Percentiles rank a stretch among this genome's conserved stretches.
Evolutionary conservation across 2,888 invertebrate genomes (phyloP).

Genomic region (Caenorhabditis becei): DNA sequence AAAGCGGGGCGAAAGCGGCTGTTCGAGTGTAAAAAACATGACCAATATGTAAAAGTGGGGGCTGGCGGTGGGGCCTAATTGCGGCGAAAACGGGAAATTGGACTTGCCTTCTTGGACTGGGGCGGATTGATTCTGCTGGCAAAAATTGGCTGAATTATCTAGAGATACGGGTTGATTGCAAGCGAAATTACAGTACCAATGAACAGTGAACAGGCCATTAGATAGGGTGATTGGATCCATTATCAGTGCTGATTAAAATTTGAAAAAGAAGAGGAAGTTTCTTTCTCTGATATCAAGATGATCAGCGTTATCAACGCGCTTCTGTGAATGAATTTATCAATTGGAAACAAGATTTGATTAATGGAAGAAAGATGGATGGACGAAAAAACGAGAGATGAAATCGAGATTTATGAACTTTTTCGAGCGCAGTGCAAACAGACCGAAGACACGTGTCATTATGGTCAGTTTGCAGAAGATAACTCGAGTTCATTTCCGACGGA

Average conservation of each 20-base stretch:
- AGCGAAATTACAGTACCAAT: background rate
- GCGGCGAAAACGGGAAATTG: constrained; percentile 41
- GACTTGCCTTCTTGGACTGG: constrained; percentile 8
- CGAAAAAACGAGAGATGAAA: constrained; percentile 11
- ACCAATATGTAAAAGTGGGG: constrained; percentile 39
- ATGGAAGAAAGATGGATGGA: constrained; percentile 32
- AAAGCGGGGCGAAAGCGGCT: constrained; percentile 17
- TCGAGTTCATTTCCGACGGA: background rate
- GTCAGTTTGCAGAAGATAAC: constrained; percentile 12
- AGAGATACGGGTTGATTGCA: too few species aligned
- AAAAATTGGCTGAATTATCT: constrained; percentile 3
- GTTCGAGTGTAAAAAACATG: constrained; percentile 55
- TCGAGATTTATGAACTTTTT: constrained; percentile 35
- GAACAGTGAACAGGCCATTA: background rate
- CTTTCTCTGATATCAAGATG: background rate
- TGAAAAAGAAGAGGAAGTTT: constrained; percentile 14
- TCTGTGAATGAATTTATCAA: constrained; percentile 49
- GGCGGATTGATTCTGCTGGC: constrained; percentile 5
- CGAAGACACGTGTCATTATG: too few species aligned
- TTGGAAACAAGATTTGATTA: constrained; percentile 53
- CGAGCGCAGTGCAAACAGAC: constrained; percentile 28
- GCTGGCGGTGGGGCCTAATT: constrained; percentile 22
- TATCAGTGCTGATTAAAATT: background rate
- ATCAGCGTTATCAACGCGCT: constrained; percentile 32
- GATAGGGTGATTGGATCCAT: background rate